Evolutionary conservation across 2,797 vertebrate genomes (phyloP), one percentile per base, ranked within the genome.

Genomic region (Notolabrus celidotus): DNA sequence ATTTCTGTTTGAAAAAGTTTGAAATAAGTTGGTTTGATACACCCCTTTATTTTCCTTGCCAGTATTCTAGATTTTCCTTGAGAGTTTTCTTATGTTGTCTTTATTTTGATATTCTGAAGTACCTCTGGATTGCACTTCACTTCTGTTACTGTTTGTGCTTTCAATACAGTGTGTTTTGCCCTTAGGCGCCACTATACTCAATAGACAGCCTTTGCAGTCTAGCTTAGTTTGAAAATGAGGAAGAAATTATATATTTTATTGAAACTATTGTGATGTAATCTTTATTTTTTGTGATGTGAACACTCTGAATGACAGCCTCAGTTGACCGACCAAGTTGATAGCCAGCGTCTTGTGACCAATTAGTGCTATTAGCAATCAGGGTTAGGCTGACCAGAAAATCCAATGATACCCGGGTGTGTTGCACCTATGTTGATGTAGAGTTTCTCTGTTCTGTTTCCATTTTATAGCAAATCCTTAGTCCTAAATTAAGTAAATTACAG

Each of bases 81-180:
- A 54, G 22, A 56, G 58, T 74, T 78, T 41, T 66, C 15, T 25
- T 42, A 7, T n/a, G 17, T 41, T 46, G 11, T 46, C 14, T 23
- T 14, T 20, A 11, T 41, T 7, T 41, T 22, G 39, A 39, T 58
- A 50, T 67, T 51, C 12, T 79, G 33, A 29, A 38, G 47, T 39
- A 33, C 61, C 74, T 70, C 15, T 47, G 33, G 25, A 59, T 27
- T 34, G 5, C 4, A 65, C 11, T 63, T 19, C 38, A 25, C 58
- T 63, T 17, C 50, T 27, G 34, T 58, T 60, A 12, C 50, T 36
- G 31, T 67, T 59, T 67, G 33, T 67, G 52, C 57, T 50, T 68
- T 56, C 50, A 59, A 16, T 34, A 12, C 47, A 4, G 7, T 54
- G 31, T 72, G 58, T 19, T 84, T 74, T 34, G 23, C 67, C 59